These are phyloP conservation scores for Melieria picta DNA, from an alignment of 2,888 invertebrate species.

Conservation along the genomic window DNA sequence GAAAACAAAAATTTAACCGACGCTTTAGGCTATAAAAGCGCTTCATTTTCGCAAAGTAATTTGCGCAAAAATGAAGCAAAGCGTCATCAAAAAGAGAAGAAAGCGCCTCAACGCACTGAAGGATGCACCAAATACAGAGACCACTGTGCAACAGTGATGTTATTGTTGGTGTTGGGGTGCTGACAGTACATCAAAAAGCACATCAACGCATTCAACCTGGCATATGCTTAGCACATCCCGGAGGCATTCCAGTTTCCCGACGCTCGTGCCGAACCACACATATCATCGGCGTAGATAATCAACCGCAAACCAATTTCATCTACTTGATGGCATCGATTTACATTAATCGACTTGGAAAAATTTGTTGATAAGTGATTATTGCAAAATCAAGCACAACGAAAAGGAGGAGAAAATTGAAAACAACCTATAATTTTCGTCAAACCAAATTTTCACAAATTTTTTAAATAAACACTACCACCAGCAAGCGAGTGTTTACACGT, in stretches of 20 bases:
- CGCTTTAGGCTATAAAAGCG: constrained; percentile 40
- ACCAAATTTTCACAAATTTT: constrained; percentile 57
- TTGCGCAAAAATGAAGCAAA: constrained; percentile 52
- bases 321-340: too few relatives aligned
- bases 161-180: not conserved
- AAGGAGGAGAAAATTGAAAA: constrained; percentile 52
- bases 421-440: constrained; percentile 52
- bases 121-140: constrained; percentile 46
- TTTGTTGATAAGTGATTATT: constrained; percentile 62
- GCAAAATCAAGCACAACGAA: constrained; percentile 31
- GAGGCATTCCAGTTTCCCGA: too few relatives aligned
- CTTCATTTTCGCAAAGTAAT: constrained; percentile 58
- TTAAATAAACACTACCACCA: constrained; percentile 50
- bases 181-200: not conserved
- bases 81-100: constrained; percentile 42
- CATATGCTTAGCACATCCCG: too few relatives aligned
- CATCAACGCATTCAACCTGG: not conserved
- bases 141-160: not conserved
- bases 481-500: constrained; percentile 2
- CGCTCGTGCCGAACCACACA: too few relatives aligned
- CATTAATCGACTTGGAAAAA: constrained; percentile 20
- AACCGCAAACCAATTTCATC: too few relatives aligned
- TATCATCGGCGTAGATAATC: too few relatives aligned
- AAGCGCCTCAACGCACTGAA: constrained; percentile 57
- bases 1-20: not conserved